phyloP scores from a whole-genome alignment of 2,113 vertebrate species.

The Mus pahari region DNA sequence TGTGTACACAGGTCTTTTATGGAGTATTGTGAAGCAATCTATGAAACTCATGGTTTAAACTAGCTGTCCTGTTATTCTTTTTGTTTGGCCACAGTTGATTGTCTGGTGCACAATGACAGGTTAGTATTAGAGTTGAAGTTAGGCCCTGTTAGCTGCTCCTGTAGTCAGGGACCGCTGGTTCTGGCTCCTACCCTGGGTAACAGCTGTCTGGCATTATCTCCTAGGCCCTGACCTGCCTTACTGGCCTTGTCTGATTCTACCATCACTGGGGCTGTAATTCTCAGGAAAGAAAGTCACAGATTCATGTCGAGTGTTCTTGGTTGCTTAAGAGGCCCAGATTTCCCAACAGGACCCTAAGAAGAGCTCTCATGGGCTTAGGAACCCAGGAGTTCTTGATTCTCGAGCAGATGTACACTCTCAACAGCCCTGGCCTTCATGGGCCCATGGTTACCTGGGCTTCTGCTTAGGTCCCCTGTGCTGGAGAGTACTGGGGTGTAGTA shows the following conservation, averaged over 20 bases:
- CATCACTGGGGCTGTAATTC: background rate
- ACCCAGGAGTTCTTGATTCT: background rate
- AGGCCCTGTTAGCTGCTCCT: too few relatives aligned
- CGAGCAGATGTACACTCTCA: background rate
- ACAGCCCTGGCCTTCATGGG: background rate
- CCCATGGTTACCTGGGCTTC: too few relatives aligned
- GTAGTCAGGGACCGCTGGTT: background rate
- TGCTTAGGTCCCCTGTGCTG: background rate
- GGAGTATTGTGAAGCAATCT: background rate
- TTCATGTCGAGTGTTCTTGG: too few relatives aligned
- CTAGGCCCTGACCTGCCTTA: too few relatives aligned
- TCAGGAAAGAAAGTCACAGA: background rate
- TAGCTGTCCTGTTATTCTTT: background rate
- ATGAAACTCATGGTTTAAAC: background rate
- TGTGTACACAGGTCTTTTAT: background rate
- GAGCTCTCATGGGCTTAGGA: background rate
- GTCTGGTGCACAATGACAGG: background rate
- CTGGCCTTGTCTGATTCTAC: background rate
- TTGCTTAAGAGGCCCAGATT: background rate
- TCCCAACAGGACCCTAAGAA: background rate
- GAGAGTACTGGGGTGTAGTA: background rate
- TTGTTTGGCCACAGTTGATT: background rate
- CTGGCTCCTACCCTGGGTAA: background rate
- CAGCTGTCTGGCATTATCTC: background rate
- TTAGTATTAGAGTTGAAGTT: background rate